Base-by-base conservation (phyloP, 1,140 invertebrate species). In the Trachymyrmex septentrionalis region DNA sequence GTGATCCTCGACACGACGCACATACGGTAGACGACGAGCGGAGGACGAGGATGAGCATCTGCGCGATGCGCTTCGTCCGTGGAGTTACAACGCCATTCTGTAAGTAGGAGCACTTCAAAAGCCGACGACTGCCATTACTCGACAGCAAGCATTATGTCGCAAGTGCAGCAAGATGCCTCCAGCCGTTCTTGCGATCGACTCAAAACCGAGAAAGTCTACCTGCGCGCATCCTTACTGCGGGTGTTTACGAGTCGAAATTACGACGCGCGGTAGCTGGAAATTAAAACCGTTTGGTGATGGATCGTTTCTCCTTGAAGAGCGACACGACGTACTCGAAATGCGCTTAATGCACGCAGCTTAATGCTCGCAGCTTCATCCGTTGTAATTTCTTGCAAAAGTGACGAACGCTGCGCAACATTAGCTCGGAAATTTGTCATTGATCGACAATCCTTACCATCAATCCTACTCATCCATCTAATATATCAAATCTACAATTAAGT, bases 61-160 rank as follows among this genome's bases (percentile, higher is more conserved):
- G 63, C 57, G 66, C 38, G 66, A 48, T 9, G 69, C 59, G 69
- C 59, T 2, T 34, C 55, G 44, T 38, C 24, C 34, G 72, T 27
- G 24, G 21, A 78, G 75, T 86, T 86, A 86, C 84, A 77, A 66
- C 19, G 63, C 64, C 75, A 67, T 86, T 78, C 61, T 66, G 75
- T 64, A 86, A 78, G 73, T 78, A 55, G 48, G 38, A 55, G 38
- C 50, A 67, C 44, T 78, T 80, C 6, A 24, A 55, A 30, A 86
- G 34, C 30, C 61, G 71, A 85, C 75, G 38, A 85, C 57, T 50
- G 57, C 27, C 71, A 48, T 50, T 76, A 85, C 55, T 48, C 44
- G 72, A 21, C 48, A 24, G 73, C 44, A 21, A 16, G 24, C 71
- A 24, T 75, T 75, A 71, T 12, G n/a, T 50, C 38, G 48, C 50